Conservation (phyloP, 2,113 vertebrate species). For the Aegotheles bennettii region DNA sequence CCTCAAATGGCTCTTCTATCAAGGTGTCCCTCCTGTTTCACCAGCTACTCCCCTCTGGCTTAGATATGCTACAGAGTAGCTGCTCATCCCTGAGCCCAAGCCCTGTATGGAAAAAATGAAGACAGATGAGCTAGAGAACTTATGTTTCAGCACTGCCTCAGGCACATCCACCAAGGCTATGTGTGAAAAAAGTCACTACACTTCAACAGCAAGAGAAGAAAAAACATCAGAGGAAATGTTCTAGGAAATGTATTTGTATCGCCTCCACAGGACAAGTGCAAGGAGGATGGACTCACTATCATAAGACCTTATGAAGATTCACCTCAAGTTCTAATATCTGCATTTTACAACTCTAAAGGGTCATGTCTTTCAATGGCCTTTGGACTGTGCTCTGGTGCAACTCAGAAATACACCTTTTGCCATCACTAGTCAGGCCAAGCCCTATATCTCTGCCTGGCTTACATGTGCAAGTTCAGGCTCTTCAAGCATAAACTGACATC, state of each 20-base stretch:
- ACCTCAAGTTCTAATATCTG: not conserved
- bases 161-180: not conserved
- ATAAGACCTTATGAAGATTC: not conserved
- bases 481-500: not conserved
- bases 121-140: not conserved
- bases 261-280: not conserved
- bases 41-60: not conserved
- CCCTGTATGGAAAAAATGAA: not conserved
- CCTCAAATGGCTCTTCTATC: slow-evolving; percentile 34
- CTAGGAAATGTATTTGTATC: not conserved
- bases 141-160: not conserved
- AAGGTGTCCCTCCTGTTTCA: slow-evolving; percentile 54
- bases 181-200: not conserved
- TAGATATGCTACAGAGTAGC: not conserved
- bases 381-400: not conserved
- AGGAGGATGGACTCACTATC: not conserved
- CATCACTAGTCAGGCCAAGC: not conserved
- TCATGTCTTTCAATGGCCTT: not conserved
- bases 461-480: not conserved
- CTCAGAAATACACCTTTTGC: not conserved
- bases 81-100: not conserved
- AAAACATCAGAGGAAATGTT: not conserved
- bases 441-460: not conserved
- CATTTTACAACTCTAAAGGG: not conserved
- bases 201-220: not conserved